Evolutionary conservation across 2,113 vertebrate species (phyloP).

Genomic region (Otus sunia): DNA sequence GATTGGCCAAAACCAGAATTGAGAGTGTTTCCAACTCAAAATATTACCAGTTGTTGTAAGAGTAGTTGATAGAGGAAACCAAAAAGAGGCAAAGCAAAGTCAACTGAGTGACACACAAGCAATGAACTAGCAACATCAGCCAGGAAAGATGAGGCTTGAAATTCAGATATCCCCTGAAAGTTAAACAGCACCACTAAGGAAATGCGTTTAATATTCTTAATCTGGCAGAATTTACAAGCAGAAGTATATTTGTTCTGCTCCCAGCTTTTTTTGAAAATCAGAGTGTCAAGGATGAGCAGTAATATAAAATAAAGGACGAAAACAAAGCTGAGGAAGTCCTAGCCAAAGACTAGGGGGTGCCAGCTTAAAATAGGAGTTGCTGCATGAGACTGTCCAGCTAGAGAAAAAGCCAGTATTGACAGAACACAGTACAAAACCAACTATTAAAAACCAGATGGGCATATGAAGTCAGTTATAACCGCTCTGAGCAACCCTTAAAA

Average conservation of each 20-base stretch:
- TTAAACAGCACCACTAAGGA: background rate
- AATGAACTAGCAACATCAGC: background rate
- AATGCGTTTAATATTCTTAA: background rate
- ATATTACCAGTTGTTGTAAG: rapidly evolving
- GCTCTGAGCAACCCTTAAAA: rapidly evolving
- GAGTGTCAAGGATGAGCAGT: background rate
- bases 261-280: background rate
- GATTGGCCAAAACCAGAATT: background rate
- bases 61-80: background rate
- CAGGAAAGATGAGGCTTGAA: background rate
- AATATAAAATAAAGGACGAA: background rate
- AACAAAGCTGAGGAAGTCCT: background rate
- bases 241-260: background rate
- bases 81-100: background rate
- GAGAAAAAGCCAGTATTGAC: rapidly evolving
- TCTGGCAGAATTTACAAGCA: background rate
- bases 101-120: background rate
- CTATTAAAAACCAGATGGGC: background rate
- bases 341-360: rapidly evolving
- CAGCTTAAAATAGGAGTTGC: background rate
- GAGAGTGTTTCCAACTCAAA: background rate
- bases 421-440: background rate
- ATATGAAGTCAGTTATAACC: rapidly evolving
- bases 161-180: background rate
- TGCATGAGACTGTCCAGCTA: background rate